Conservation (phyloP, 2,113 vertebrate genomes). For the Argyrosomus japonicus region DNA sequence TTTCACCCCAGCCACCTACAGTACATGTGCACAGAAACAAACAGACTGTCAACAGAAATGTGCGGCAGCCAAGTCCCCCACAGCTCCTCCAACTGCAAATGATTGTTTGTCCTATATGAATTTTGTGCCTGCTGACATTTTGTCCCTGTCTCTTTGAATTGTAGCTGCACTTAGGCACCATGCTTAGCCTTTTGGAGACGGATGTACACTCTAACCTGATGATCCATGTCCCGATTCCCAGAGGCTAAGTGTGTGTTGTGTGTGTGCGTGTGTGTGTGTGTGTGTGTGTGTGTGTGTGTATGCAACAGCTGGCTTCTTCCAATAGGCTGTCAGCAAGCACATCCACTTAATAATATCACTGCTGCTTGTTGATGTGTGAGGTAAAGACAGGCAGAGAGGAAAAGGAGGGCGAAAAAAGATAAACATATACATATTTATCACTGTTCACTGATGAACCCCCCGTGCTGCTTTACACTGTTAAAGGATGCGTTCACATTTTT, state of each 20-base stretch:
- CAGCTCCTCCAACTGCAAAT: conserved; percentile 23
- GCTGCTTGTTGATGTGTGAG: conserved; percentile 61
- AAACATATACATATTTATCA: conserved; percentile 20
- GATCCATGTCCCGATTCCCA: conserved; percentile 74
- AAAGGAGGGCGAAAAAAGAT: conserved; percentile 3
- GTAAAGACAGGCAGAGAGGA: conserved; percentile 37
- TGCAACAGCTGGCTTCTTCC: conserved; percentile 73
- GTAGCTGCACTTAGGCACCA: conserved; percentile 45
- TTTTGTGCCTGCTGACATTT: conserved; percentile 53
- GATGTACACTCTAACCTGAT: conserved; percentile 78
- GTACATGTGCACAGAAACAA: conserved; percentile 9
- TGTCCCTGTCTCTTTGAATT: conserved; percentile 56
- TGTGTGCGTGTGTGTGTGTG: conserved; percentile 21
- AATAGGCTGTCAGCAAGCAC: conserved; percentile 66
- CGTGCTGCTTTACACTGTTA: not conserved
- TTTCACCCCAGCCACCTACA: conserved; percentile 57
- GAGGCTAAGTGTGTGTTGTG: conserved; percentile 49
- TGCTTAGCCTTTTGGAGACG: conserved; percentile 60
- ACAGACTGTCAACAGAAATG: conserved; percentile 10
- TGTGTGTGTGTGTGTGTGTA: conserved; percentile 39
- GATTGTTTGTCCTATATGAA: conserved; percentile 38
- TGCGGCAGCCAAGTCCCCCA: conserved; percentile 11
- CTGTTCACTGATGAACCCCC: not conserved
- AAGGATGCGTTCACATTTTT: not conserved
- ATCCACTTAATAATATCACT: conserved; percentile 61